phyloP scores from a whole-genome alignment of 64 coral and sea anemone genomes.

The Orbicella faveolata region DNA sequence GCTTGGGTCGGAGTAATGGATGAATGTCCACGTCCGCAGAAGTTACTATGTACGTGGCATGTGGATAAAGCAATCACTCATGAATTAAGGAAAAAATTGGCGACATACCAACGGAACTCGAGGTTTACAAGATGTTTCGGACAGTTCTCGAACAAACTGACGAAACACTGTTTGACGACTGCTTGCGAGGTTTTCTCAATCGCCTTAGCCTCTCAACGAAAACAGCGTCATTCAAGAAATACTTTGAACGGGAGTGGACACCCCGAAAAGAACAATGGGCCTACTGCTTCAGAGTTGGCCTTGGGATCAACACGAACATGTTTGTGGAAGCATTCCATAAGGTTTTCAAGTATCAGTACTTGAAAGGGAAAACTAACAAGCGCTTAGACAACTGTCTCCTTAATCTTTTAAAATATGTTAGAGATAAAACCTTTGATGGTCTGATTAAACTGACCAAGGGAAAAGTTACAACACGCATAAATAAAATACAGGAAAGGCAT shows the following conservation, averaged over 20 bases:
- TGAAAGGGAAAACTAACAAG: constrained; percentile 60
- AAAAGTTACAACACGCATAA: constrained; percentile 8
- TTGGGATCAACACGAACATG: constrained; percentile 69
- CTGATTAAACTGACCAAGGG: constrained; percentile 57
- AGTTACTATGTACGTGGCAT: constrained; percentile 68
- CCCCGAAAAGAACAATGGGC: constrained; percentile 56
- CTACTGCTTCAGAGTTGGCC: constrained; percentile 14
- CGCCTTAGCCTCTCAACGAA: not conserved
- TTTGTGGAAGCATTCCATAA: constrained; percentile 68
- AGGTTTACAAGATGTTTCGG: constrained; percentile 57
- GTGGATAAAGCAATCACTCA: constrained; percentile 42
- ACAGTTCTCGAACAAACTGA: constrained; percentile 55
- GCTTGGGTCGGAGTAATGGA: constrained; percentile 56
- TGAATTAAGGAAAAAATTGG: constrained; percentile 37
- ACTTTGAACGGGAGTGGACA: constrained; percentile 57
- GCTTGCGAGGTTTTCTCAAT: constrained; percentile 7
- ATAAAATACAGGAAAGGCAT: constrained; percentile 27
- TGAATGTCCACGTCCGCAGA: not conserved
- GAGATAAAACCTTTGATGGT: constrained; percentile 47
- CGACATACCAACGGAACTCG: constrained; percentile 18
- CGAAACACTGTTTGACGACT: constrained; percentile 43
- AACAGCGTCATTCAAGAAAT: constrained; percentile 20
- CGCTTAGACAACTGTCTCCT: constrained; percentile 43
- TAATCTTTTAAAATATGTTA: constrained; percentile 39
- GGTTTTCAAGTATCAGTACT: constrained; percentile 56